Base-by-base conservation (phyloP, 2,113 vertebrate species). In the Mustela lutreola region DNA sequence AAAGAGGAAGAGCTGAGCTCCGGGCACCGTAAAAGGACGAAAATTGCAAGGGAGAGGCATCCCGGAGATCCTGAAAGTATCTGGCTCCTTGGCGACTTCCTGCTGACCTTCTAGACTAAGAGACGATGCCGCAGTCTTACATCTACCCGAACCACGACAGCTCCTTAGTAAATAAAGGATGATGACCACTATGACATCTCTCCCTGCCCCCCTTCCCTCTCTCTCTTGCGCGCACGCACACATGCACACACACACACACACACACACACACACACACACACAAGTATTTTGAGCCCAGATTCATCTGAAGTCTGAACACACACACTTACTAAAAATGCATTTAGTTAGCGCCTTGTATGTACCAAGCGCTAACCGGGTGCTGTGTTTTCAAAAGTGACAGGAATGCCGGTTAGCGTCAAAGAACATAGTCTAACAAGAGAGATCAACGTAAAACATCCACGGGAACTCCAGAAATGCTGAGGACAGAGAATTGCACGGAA, bases 1-100 rank as follows among this genome's bases (percentile, higher is more conserved):
- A 97, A 11, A 85, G 70, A 62, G 95, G 89, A 86, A 89, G 19
- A 16, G 92, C 81, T 98, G 70, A 98, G 81, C 80, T 45, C 60
- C 83, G 0, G 10, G 48, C 56, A 14, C 5, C 1, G 28, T 22
- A 11, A 33, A 39, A 1, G 19, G 33, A 12, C 22, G 45, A 50
- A 63, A 21, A 19, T 0, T 11, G 33, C 19, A 6, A 1, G 80
- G 48, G n/a, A 86, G 19, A 65, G 36, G 24, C 0, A 36, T 1
- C 63, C 42, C 18, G 1, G 0, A 53, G 58, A 53, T n/a, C n/a
- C 80, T 31, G 83, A 50, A 42, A 81, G 60, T 6, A 53, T n/a
- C 14, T 7, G 1, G 16, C 39, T 62, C 1, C 1, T 48, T 39
- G 5, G 28, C 18, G 15, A 26, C 26, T 88, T 81, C 67, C 62